Percentiles rank a stretch among this genome's conserved stretches.
phyloP scores from a whole-genome alignment of 2,113 vertebrate species.

The Caranx melampygus region DNA sequence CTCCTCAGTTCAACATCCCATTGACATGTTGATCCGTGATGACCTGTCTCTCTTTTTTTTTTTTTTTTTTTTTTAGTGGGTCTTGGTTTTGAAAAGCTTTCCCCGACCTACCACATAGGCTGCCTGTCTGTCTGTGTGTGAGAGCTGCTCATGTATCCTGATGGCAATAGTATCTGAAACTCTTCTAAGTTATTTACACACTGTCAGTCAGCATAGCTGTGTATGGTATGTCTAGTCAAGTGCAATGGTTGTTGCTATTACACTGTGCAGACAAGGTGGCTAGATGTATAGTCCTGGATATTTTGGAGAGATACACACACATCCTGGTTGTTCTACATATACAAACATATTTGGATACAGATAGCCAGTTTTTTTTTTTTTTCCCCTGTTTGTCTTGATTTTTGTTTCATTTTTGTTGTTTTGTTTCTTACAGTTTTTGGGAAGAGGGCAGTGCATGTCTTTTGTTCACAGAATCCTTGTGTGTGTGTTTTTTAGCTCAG shows the following conservation, averaged over 20 bases:
- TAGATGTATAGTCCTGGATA: slow-evolving; percentile 68
- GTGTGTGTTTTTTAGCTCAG: slow-evolving; percentile 55
- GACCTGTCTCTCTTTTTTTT: slow-evolving; percentile 42
- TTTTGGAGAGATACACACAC: slow-evolving; percentile 41
- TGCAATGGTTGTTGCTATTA: slow-evolving; percentile 78
- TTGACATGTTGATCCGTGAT: slow-evolving; percentile 64
- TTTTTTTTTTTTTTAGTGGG: slow-evolving; percentile 48
- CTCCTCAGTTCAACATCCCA: slow-evolving; percentile 42
- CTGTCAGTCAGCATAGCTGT: slow-evolving; percentile 71
- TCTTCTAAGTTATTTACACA: slow-evolving; percentile 66
- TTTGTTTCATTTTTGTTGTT: slow-evolving; percentile 47
- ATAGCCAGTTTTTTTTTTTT: slow-evolving; percentile 54
- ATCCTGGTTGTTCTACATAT: slow-evolving; percentile 54
- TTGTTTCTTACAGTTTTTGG: slow-evolving; percentile 58
- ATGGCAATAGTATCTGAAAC: slow-evolving; percentile 72
- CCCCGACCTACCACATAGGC: slow-evolving; percentile 56
- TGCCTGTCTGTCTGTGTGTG: slow-evolving; percentile 67
- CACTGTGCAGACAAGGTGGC: slow-evolving; percentile 78
- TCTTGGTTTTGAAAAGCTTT: slow-evolving; percentile 68
- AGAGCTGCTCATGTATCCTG: slow-evolving; percentile 72
- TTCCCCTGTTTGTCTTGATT: slow-evolving; percentile 46
- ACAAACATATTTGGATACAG: slow-evolving; percentile 55
- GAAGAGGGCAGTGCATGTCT: slow-evolving; percentile 27
- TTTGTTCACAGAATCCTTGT: slow-evolving; percentile 67
- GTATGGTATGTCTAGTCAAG: slow-evolving; percentile 76